A percentile compares a stretch with the other conserved stretches of the same genome.
Evolutionary conservation across 1,140 invertebrate species (phyloP).

Genomic region (Drosophila melanica): DNA sequence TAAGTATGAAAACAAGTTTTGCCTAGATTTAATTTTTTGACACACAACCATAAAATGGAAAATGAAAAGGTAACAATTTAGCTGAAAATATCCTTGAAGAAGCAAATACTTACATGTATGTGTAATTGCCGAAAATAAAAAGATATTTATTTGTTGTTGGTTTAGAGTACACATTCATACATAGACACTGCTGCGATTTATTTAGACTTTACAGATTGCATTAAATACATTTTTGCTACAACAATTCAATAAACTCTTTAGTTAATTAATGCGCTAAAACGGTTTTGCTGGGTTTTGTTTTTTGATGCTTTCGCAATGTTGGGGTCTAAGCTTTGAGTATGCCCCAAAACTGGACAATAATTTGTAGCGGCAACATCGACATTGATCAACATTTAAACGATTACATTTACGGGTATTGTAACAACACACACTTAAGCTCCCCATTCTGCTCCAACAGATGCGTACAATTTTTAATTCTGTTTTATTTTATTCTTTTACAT

Average conservation of each 20-base stretch:
- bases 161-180: conserved; percentile 33
- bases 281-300: conserved; percentile 12
- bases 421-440: conserved; percentile 5
- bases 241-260: conserved; percentile 66
- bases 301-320: neutral
- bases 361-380: conserved; percentile 26
- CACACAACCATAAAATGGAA: too few relatives aligned
- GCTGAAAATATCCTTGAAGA: neutral
- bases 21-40: too few relatives aligned
- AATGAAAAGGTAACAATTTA: too few relatives aligned
- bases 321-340: neutral
- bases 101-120: neutral
- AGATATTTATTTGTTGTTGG: neutral
- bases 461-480: neutral
- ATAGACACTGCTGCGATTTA: conserved; percentile 41
- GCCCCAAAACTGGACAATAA: conserved; percentile 7
- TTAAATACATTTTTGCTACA: conserved; percentile 56
- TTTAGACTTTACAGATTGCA: conserved; percentile 58
- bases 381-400: conserved; percentile 51
- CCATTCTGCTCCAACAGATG: neutral
- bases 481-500: conserved; percentile 16
- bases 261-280: conserved; percentile 42
- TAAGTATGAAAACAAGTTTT: too few relatives aligned
- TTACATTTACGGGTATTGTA: conserved; percentile 28
- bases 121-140: neutral